phyloP scores from a whole-genome alignment of 2,888 invertebrate species.

The Tricholauxania praeusta region DNA sequence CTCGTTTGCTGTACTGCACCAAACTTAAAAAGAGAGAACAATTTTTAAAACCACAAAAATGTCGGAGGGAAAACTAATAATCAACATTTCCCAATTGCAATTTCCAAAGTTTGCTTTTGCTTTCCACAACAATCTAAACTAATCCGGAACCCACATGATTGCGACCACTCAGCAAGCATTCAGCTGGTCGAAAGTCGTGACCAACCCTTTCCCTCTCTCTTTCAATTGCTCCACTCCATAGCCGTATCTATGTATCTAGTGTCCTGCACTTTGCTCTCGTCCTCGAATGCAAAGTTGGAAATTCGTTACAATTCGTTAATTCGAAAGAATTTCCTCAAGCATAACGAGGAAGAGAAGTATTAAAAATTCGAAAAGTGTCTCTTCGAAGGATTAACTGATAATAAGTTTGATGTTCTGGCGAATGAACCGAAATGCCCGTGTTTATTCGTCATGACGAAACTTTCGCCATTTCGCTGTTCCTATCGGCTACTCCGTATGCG shows the following conservation, averaged over 20 bases:
- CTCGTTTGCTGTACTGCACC: slow-evolving; percentile 35
- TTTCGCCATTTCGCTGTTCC: slow-evolving; percentile 32
- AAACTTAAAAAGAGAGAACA: slow-evolving; percentile 19
- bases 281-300: slow-evolving; percentile 39
- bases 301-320: slow-evolving; percentile 44
- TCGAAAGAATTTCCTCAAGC: slow-evolving; percentile 42
- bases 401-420: slow-evolving; percentile 43
- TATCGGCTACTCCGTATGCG: background rate
- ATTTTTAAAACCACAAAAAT: background rate
- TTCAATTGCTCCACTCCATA: background rate
- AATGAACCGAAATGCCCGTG: slow-evolving; percentile 35
- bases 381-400: slow-evolving; percentile 45
- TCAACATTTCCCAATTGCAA: slow-evolving; percentile 47
- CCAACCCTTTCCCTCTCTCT: background rate
- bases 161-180: slow-evolving; percentile 24
- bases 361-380: slow-evolving; percentile 38
- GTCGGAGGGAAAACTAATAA: slow-evolving; percentile 44
- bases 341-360: slow-evolving; percentile 36
- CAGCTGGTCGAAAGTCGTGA: slow-evolving; percentile 4
- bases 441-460: slow-evolving; percentile 30
- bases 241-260: background rate
- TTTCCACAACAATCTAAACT: slow-evolving; percentile 13
- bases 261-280: background rate
- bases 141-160: slow-evolving; percentile 34
- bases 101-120: slow-evolving; percentile 40